Conservation (phyloP, 2,888 invertebrate genomes). For the Encarsia formosa region DNA sequence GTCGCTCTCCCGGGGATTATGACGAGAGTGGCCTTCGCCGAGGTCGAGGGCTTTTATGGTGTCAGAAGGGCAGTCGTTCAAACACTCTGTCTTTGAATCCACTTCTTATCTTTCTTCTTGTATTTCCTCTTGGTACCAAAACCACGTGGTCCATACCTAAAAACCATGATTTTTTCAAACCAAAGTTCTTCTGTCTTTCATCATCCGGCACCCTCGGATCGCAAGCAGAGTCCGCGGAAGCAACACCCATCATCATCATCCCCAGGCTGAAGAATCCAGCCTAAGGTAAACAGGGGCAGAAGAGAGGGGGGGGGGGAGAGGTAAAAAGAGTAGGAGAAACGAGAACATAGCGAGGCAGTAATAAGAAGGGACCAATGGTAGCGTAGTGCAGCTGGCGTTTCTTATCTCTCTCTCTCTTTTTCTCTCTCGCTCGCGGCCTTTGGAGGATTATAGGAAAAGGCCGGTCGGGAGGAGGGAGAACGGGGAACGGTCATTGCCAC, state of each 20-base stretch:
- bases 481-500: slow-evolving; percentile 52
- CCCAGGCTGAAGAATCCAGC: background rate
- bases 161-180: background rate
- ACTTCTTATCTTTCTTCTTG: background rate
- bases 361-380: background rate
- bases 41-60: no score
- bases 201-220: no score
- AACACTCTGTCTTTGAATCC: background rate
- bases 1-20: no score
- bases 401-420: background rate
- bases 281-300: background rate
- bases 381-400: background rate
- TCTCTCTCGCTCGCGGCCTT: background rate
- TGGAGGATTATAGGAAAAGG: background rate
- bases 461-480: background rate
- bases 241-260: no score
- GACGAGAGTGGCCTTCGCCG: no score
- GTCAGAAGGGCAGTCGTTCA: no score
- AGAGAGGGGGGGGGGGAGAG: background rate
- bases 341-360: slow-evolving; percentile 9
- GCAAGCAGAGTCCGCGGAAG: no score
- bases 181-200: background rate
- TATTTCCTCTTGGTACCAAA: no score
- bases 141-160: background rate
- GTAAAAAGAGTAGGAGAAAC: slow-evolving; percentile 9